A percentile compares a stretch with the other conserved stretches of the same genome.
Conservation (phyloP, 2,113 vertebrate species). For the Burhinus oedicnemus region DNA sequence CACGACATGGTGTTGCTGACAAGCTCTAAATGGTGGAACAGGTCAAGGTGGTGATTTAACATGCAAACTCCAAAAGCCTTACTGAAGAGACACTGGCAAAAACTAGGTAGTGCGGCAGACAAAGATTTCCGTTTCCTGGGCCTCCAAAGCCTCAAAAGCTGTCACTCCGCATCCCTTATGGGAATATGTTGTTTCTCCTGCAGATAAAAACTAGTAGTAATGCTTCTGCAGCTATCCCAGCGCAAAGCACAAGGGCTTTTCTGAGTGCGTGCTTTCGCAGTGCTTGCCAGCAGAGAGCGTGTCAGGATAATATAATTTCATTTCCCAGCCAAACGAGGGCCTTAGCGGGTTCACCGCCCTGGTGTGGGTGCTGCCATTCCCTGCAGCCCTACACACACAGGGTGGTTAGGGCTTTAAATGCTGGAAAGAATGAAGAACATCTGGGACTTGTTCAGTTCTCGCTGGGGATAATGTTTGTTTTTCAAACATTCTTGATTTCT, state of each 20-base stretch:
- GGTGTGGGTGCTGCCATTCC: neutral
- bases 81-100: neutral
- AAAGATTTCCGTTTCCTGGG: neutral
- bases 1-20: accelerated
- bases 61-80: neutral
- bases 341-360: neutral
- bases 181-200: neutral
- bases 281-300: conserved; percentile 44
- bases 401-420: neutral
- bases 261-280: neutral
- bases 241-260: neutral
- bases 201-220: neutral
- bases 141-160: neutral
- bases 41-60: neutral
- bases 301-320: neutral
- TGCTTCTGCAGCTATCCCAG: neutral
- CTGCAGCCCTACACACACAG: neutral
- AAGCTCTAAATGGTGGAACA: neutral
- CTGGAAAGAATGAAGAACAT: neutral
- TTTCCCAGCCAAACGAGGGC: neutral
- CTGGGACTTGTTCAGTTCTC: neutral
- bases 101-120: neutral
- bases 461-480: neutral
- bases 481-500: neutral
- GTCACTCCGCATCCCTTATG: neutral